phyloP scores from a whole-genome alignment of 2,888 invertebrate genomes.

The Cerastoderma edule region DNA sequence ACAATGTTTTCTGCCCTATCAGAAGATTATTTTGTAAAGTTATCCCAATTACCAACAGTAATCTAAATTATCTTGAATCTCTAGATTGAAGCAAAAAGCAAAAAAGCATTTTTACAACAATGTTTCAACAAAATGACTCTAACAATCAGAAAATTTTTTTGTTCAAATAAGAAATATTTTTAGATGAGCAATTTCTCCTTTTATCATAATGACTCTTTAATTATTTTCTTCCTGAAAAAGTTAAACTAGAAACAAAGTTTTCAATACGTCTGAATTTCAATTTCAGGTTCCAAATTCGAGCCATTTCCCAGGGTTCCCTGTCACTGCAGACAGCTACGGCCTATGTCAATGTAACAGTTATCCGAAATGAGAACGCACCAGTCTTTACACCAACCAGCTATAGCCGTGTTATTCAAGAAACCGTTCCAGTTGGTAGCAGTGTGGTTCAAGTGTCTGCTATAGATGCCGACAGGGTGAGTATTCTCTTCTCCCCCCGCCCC shows the following conservation, averaged over 20 bases:
- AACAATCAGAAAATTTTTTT: no score
- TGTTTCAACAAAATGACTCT: no score
- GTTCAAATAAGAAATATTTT: slow-evolving; percentile 11
- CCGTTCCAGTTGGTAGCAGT: slow-evolving; percentile 60
- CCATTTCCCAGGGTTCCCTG: slow-evolving; percentile 65
- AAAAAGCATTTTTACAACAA: no score
- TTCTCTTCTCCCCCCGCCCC: no score
- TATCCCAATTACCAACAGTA: no score
- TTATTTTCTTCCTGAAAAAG: no score
- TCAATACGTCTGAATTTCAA: no score
- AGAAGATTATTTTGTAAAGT: no score
- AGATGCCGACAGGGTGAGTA: slow-evolving; percentile 68
- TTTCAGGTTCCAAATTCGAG: slow-evolving; percentile 68
- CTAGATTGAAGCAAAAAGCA: no score
- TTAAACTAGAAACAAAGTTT: no score
- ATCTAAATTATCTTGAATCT: no score
- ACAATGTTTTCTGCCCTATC: no score
- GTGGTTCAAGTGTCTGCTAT: slow-evolving; percentile 70
- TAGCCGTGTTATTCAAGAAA: slow-evolving; percentile 62
- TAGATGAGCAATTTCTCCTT: slow-evolving; percentile 11
- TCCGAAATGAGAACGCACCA: slow-evolving; percentile 75
- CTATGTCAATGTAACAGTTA: slow-evolving; percentile 75
- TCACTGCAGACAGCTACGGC: slow-evolving; percentile 71
- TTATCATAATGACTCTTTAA: slow-evolving; percentile 14
- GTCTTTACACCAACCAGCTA: slow-evolving; percentile 69